Conservation (phyloP, 1,140 invertebrate species). For the Papilio aristodemus region DNA sequence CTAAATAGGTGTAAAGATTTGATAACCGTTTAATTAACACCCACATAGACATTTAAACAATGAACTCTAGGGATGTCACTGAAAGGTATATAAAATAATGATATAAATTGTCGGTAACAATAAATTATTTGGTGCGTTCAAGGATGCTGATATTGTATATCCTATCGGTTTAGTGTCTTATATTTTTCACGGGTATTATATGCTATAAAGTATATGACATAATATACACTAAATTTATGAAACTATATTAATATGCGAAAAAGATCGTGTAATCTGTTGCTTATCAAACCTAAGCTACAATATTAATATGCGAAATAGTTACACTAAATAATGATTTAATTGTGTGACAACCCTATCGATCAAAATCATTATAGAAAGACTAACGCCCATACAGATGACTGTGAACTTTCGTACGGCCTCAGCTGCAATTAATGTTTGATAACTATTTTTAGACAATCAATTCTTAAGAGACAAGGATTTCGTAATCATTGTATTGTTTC, state of each 20-base stretch:
- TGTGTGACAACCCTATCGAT: slow-evolving; percentile 1
- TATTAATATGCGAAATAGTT: too few species aligned
- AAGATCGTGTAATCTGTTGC: too few species aligned
- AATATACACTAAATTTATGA: too few species aligned
- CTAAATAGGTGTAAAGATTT: slow-evolving; percentile 29
- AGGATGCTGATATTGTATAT: too few species aligned
- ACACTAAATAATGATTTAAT: not conserved
- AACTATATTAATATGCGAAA: too few species aligned
- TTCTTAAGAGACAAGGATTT: slow-evolving; percentile 19
- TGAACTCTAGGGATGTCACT: slow-evolving; percentile 17
- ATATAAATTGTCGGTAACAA: too few species aligned
- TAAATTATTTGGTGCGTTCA: too few species aligned
- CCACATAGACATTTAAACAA: slow-evolving; percentile 26
- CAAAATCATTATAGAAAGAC: not conserved
- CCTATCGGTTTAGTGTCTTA: too few species aligned
- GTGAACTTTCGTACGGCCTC: not conserved
- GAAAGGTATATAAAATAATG: not conserved
- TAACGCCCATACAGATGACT: slow-evolving; percentile 12
- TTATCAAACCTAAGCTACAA: too few species aligned
- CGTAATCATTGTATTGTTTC: slow-evolving; percentile 24
- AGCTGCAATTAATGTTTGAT: slow-evolving; percentile 24
- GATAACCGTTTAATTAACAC: slow-evolving; percentile 32
- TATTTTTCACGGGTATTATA: too few species aligned
- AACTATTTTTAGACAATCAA: slow-evolving; percentile 18
- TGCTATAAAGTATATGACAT: too few species aligned